Conservation (phyloP, 2,797 vertebrate genomes). For the Tiaroga cobitis region DNA sequence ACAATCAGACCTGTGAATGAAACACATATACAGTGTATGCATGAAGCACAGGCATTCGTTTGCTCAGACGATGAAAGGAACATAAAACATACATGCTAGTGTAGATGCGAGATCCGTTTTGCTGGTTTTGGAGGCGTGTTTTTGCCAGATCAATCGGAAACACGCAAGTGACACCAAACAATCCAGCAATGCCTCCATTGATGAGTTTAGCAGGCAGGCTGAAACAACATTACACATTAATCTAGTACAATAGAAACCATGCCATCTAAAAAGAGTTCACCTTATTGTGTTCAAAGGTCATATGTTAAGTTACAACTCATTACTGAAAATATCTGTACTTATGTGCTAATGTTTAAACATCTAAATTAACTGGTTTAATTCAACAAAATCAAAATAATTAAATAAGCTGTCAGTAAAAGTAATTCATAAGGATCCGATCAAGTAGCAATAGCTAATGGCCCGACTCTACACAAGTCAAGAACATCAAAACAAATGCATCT, state of each 20-base stretch:
- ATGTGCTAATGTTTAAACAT: background rate
- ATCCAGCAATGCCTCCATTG: constrained; percentile 86
- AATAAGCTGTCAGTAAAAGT: background rate
- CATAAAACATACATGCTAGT: constrained; percentile 79
- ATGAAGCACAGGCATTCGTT: background rate
- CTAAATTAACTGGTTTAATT: background rate
- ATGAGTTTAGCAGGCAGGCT: constrained; percentile 87
- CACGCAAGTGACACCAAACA: constrained; percentile 85
- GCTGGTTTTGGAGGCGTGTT: constrained; percentile 86
- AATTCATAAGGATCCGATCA: background rate
- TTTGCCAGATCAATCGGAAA: constrained; percentile 88
- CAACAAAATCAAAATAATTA: background rate
- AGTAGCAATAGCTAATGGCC: background rate
- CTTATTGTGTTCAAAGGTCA: background rate
- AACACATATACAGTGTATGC: background rate
- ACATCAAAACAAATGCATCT: background rate
- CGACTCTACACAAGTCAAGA: background rate
- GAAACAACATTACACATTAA: constrained; percentile 35
- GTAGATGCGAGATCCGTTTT: constrained; percentile 83
- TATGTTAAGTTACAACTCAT: background rate
- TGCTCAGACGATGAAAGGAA: background rate
- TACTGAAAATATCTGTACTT: background rate
- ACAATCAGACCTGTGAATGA: constrained; percentile 81
- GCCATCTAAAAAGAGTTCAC: background rate
- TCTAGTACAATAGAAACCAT: background rate